Percentiles rank a stretch among this genome's conserved stretches.
phyloP scores from a whole-genome alignment of 2,797 vertebrate genomes.

The Champsocephalus gunnari region DNA sequence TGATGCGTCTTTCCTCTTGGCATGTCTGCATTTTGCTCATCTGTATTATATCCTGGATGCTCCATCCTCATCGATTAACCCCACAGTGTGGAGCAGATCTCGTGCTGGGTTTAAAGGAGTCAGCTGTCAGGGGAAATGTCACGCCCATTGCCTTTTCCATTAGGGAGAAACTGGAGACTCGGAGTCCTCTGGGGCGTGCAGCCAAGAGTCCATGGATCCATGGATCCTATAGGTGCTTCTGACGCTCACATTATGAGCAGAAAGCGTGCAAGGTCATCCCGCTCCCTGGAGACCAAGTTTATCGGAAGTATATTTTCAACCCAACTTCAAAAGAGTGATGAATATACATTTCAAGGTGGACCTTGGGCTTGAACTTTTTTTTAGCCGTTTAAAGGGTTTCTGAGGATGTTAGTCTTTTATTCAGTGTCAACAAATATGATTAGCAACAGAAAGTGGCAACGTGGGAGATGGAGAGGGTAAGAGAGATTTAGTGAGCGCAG shows the following conservation, averaged over 20 bases:
- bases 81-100: conserved; percentile 58
- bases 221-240: conserved; percentile 51
- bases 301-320: not conserved
- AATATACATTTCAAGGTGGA: conserved; percentile 15
- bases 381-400: conserved; percentile 13
- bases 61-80: conserved; percentile 68
- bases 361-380: not conserved
- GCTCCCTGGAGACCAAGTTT: conserved; percentile 13
- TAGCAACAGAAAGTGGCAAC: conserved; percentile 46
- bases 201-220: conserved; percentile 44
- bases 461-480: conserved; percentile 44
- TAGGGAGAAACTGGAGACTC: conserved; percentile 69
- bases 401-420: conserved; percentile 49
- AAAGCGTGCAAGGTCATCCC: conserved; percentile 24
- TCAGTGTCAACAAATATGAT: conserved; percentile 55
- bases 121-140: conserved; percentile 78
- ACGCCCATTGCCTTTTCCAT: conserved; percentile 78
- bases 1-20: conserved; percentile 8
- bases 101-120: conserved; percentile 59
- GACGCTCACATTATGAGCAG: conserved; percentile 48
- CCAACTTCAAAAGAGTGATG: conserved; percentile 23
- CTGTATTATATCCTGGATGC: conserved; percentile 59
- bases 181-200: conserved; percentile 35
- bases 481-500: conserved; percentile 36
- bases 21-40: conserved; percentile 38